Conservation (phyloP, 35 echinoderm and acorn worm genomes). For the Ophioderma brevispina region DNA sequence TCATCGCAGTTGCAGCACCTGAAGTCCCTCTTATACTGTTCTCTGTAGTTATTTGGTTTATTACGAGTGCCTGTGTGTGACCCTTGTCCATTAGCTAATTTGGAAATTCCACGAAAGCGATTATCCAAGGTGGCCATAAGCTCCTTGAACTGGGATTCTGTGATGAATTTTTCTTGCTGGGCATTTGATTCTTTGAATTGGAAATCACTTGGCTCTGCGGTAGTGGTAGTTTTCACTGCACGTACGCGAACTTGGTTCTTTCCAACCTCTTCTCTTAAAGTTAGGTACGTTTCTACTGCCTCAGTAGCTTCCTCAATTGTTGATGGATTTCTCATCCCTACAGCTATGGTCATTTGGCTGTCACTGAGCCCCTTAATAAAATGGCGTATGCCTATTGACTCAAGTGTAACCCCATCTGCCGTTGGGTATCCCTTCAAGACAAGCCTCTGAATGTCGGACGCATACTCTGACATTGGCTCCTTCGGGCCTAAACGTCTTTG, state of each 20-base stretch:
- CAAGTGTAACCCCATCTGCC: not conserved
- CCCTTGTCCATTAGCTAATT: not conserved
- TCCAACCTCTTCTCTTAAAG: too few species aligned
- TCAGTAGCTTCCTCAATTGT: not conserved
- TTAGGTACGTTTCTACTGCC: not conserved
- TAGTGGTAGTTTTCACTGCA: too few species aligned
- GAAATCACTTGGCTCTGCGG: too few species aligned
- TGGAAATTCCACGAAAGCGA: too few species aligned
- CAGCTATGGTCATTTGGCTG: not conserved
- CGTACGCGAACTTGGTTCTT: too few species aligned
- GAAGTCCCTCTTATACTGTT: not conserved
- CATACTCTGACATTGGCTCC: not conserved
- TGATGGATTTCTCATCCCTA: not conserved
- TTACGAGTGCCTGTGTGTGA: too few species aligned
- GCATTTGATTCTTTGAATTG: too few species aligned
- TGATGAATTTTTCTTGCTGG: too few species aligned
- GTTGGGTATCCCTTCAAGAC: not conserved
- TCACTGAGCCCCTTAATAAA: not conserved
- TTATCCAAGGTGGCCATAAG: too few species aligned
- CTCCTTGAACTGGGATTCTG: not conserved
- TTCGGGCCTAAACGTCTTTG: not conserved
- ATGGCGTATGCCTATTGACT: not conserved
- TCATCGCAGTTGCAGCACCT: conserved; percentile 22
- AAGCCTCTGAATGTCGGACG: not conserved
- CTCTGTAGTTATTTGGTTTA: not conserved